Evolutionary conservation across 2,113 vertebrate genomes (phyloP).

Genomic region (Odobenus rosmarus): DNA sequence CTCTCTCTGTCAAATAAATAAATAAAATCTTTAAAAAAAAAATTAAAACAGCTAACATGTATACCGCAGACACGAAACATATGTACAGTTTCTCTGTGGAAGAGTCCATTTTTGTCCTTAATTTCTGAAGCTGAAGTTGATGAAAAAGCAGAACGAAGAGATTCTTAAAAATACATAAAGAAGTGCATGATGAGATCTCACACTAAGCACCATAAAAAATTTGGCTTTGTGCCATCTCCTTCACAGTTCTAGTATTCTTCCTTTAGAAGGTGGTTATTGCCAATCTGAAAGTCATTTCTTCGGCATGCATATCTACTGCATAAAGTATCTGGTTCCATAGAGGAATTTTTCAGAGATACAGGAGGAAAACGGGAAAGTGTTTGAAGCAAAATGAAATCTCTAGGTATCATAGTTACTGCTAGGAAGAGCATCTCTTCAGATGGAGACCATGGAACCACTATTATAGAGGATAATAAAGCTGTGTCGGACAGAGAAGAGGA

Average conservation of each 20-base stretch:
- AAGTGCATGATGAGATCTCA: background rate
- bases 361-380: conserved; percentile 14
- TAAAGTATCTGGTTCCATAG: background rate
- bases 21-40: background rate
- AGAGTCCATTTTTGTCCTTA: background rate
- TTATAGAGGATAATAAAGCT: conserved; percentile 34
- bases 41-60: background rate
- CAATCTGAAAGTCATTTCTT: conserved; percentile 11
- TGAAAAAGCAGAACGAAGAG: background rate
- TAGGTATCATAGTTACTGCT: background rate
- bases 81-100: background rate
- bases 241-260: background rate
- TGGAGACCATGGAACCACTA: background rate
- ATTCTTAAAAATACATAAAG: background rate
- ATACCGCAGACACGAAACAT: background rate
- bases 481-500: background rate
- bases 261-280: background rate
- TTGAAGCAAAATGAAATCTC: conserved; percentile 51
- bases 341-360: conserved; percentile 39
- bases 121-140: background rate
- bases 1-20: no score
- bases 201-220: background rate
- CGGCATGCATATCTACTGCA: background rate
- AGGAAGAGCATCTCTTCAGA: background rate
- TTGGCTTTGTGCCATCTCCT: background rate